phyloP scores from a whole-genome alignment of 2,888 invertebrate species.

The Chrysotoxum bicinctum region DNA sequence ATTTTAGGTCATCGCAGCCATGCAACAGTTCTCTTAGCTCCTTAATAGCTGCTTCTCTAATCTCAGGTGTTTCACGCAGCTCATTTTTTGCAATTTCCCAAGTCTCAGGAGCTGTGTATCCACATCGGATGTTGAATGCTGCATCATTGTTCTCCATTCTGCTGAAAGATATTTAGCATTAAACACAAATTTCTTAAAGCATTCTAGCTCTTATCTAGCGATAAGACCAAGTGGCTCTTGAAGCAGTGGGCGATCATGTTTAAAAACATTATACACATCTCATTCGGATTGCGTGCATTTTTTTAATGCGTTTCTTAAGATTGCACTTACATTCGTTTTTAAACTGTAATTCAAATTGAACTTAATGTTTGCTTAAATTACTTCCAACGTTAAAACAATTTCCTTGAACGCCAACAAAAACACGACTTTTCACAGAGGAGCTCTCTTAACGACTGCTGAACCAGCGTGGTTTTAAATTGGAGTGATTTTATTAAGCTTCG shows the following conservation, averaged over 20 bases:
- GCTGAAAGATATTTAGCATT: slow-evolving; percentile 62
- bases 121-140: slow-evolving; percentile 84
- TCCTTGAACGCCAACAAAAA: not conserved
- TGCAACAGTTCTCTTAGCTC: slow-evolving; percentile 85
- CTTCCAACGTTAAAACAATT: not conserved
- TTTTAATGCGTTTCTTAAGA: slow-evolving; percentile 20
- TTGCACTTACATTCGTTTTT: slow-evolving; percentile 56
- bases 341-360: slow-evolving; percentile 7
- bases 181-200: not conserved
- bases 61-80: slow-evolving; percentile 88
- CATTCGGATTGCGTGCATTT: slow-evolving; percentile 37
- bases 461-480: slow-evolving; percentile 44
- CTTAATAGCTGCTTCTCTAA: slow-evolving; percentile 84
- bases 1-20: slow-evolving; percentile 86
- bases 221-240: slow-evolving; percentile 4
- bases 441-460: slow-evolving; percentile 52
- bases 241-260: not conserved
- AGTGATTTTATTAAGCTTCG: slow-evolving; percentile 58
- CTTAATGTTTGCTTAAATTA: slow-evolving; percentile 14
- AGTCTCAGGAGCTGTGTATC: slow-evolving; percentile 84
- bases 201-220: not conserved
- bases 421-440: slow-evolving; percentile 61
- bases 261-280: not conserved
- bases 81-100: slow-evolving; percentile 85
- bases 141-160: slow-evolving; percentile 79